phyloP scores from a whole-genome alignment of 2,797 vertebrate species.

The Synanceia verrucosa region DNA sequence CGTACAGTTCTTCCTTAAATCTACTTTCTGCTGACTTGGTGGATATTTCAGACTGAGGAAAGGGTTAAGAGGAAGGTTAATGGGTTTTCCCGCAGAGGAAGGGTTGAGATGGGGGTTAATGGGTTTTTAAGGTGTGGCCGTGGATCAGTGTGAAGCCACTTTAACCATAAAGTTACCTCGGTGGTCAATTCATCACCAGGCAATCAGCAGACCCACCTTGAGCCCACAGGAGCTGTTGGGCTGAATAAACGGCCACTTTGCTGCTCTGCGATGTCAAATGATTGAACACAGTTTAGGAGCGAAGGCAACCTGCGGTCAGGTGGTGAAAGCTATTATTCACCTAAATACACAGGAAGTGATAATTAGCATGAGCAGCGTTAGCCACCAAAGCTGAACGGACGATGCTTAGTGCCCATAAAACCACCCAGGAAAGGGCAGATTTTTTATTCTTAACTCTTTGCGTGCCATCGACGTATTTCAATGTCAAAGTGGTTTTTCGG shows the following conservation, averaged over 20 bases:
- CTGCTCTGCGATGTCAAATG: conserved; percentile 25
- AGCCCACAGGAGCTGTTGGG: conserved; percentile 43
- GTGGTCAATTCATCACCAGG: conserved; percentile 53
- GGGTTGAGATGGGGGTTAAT: conserved; percentile 67
- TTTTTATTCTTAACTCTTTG: too few species aligned
- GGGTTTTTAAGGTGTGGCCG: conserved; percentile 70
- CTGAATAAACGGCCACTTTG: conserved; percentile 59
- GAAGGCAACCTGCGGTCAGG: conserved; percentile 12
- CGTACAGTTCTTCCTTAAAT: not conserved
- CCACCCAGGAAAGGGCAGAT: too few species aligned
- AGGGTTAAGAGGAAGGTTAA: conserved; percentile 68
- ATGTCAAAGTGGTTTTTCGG: too few species aligned
- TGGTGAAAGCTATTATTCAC: conserved; percentile 1
- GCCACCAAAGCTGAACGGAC: not conserved
- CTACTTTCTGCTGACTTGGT: conserved; percentile 46
- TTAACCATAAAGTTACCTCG: conserved; percentile 51
- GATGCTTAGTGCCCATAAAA: not conserved
- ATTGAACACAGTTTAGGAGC: not conserved
- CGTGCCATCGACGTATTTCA: too few species aligned
- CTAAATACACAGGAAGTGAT: not conserved
- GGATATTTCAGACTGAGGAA: conserved; percentile 24
- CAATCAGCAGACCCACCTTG: conserved; percentile 63
- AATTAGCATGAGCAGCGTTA: not conserved
- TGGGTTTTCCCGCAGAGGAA: conserved; percentile 47
- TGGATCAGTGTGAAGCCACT: conserved; percentile 52